Evolutionary conservation across 2,888 invertebrate genomes (phyloP).

Genomic region (Philereme vetulata): DNA sequence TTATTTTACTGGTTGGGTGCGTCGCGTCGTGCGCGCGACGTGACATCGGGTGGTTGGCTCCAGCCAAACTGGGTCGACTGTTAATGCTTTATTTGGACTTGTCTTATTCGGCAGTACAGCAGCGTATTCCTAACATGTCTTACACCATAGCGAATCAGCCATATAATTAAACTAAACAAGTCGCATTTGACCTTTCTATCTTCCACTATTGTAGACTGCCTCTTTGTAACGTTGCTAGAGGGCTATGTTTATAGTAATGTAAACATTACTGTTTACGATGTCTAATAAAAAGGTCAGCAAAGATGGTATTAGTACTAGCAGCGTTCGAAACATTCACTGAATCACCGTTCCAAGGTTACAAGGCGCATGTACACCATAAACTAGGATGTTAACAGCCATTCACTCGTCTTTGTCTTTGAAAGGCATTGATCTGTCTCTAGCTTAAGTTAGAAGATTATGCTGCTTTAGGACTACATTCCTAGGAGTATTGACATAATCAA

Average conservation of each 20-base stretch:
- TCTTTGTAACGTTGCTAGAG: background rate
- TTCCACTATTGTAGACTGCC: background rate
- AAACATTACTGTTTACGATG: background rate
- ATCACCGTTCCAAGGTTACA: conserved; percentile 43
- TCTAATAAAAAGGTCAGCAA: background rate
- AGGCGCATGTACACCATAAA: conserved; percentile 49
- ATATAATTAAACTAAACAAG: background rate
- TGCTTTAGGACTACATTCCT: background rate
- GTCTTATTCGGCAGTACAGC: conserved; percentile 33
- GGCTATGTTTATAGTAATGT: background rate
- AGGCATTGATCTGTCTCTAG: conserved; percentile 32
- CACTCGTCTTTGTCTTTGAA: conserved; percentile 46
- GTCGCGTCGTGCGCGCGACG: no score
- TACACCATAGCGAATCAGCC: background rate
- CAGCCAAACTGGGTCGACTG: no score
- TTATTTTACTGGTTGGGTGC: no score
- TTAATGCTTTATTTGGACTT: conserved; percentile 18
- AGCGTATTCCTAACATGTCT: background rate
- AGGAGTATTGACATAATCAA: no score
- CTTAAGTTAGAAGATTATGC: conserved; percentile 42
- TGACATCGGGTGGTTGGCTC: no score
- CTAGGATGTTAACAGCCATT: conserved; percentile 48
- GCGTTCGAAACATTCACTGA: conserved; percentile 17
- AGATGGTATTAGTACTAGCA: conserved; percentile 9
- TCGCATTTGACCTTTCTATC: background rate